These are phyloP conservation scores for Nomia melanderi DNA, from an alignment of 1,140 invertebrate genomes.

Conservation along the genomic window DNA sequence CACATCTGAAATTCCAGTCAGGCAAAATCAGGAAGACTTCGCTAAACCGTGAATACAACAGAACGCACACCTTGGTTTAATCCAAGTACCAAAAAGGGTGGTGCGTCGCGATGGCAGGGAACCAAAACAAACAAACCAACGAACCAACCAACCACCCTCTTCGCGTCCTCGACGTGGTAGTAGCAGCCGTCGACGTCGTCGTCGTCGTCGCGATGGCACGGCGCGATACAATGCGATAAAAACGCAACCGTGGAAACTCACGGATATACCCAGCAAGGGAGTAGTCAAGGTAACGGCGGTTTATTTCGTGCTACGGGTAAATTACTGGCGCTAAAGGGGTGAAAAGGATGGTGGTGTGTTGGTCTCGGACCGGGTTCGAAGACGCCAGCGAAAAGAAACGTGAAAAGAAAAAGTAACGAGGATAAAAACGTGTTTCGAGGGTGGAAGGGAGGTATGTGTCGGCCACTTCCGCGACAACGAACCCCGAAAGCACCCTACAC, in stretches of 20 bases:
- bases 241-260: conserved; percentile 64
- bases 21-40: conserved; percentile 35
- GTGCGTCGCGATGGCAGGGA: conserved; percentile 27
- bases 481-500: no score
- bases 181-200: conserved; percentile 6
- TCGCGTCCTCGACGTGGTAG: conserved; percentile 9
- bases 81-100: conserved; percentile 44
- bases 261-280: conserved; percentile 54
- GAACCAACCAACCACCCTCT: not conserved
- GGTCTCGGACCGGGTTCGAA: conserved; percentile 7
- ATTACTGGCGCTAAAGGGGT: conserved; percentile 51
- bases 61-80: conserved; percentile 21
- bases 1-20: conserved; percentile 27
- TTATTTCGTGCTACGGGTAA: conserved; percentile 66
- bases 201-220: conserved; percentile 51
- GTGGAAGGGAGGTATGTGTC: conserved; percentile 45
- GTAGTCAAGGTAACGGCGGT: conserved; percentile 66
- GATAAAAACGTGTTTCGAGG: conserved; percentile 49
- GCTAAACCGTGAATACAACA: conserved; percentile 9
- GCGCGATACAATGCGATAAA: conserved; percentile 64
- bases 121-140: conserved; percentile 29
- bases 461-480: not conserved
- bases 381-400: conserved; percentile 21
- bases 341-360: not conserved
- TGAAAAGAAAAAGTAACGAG: conserved; percentile 51